phyloP scores from a whole-genome alignment of 2,888 invertebrate species.

The Drosophila borealis region DNA sequence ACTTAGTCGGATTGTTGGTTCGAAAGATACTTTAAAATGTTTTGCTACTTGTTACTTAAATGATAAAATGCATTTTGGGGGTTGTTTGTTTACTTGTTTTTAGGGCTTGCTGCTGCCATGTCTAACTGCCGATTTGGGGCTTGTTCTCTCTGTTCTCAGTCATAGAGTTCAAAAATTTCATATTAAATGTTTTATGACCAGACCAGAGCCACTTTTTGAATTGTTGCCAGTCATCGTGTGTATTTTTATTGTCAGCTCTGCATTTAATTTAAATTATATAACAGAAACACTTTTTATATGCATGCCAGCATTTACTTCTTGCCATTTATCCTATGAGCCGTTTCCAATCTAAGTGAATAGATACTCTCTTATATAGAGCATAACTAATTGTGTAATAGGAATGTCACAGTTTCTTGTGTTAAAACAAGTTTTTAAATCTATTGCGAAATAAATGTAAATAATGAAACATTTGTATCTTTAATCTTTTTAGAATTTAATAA shows the following conservation, averaged over 20 bases:
- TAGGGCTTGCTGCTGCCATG: constrained; percentile 17
- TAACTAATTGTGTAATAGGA: background rate
- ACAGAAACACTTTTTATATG: constrained; percentile 66
- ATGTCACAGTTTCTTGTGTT: background rate
- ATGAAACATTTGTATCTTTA: too few relatives aligned
- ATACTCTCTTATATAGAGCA: constrained; percentile 15
- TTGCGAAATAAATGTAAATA: too few relatives aligned
- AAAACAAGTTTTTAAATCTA: background rate
- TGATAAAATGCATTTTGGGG: constrained; percentile 71
- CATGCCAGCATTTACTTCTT: constrained; percentile 49
- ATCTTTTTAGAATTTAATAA: too few relatives aligned
- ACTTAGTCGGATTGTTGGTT: constrained; percentile 15
- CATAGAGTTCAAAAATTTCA: constrained; percentile 53
- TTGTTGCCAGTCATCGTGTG: constrained; percentile 52
- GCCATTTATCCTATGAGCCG: constrained; percentile 51
- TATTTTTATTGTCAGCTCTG: constrained; percentile 77
- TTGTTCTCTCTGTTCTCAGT: constrained; percentile 6
- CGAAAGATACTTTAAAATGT: constrained; percentile 45
- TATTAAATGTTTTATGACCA: constrained; percentile 80
- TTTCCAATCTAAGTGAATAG: constrained; percentile 40
- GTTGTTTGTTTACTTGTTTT: constrained; percentile 48
- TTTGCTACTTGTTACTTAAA: constrained; percentile 67
- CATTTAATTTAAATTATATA: constrained; percentile 82
- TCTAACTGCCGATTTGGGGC: constrained; percentile 44
- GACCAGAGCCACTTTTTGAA: constrained; percentile 63